phyloP scores from a whole-genome alignment of 2,888 invertebrate genomes.

The Andrena flavipes region DNA sequence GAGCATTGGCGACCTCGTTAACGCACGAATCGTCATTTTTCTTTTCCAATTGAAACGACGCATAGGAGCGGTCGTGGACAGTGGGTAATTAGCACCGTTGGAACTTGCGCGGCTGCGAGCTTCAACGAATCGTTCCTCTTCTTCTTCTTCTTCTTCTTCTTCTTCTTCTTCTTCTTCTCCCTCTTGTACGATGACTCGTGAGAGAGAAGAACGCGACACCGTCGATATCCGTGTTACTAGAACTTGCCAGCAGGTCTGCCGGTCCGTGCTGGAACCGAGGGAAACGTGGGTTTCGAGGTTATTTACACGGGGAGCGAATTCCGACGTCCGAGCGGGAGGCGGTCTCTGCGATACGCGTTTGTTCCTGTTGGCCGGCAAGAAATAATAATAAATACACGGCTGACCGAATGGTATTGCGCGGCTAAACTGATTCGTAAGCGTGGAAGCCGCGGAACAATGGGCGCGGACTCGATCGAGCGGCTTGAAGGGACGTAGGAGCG shows the following conservation, averaged over 20 bases:
- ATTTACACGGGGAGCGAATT: conserved; percentile 38
- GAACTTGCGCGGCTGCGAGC: neutral
- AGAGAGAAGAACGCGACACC: neutral
- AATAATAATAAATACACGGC: conserved; percentile 74
- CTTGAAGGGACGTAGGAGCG: neutral
- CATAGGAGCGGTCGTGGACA: neutral
- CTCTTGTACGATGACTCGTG: too few relatives aligned
- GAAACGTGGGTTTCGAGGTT: conserved; percentile 1
- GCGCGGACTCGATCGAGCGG: conserved; percentile 69
- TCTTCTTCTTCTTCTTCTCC: too few relatives aligned
- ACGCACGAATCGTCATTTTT: conserved; percentile 28
- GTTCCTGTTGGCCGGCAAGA: conserved; percentile 65
- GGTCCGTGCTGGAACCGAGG: neutral
- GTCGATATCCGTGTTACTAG: neutral
- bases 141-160: too few relatives aligned
- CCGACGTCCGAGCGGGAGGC: conserved; percentile 44
- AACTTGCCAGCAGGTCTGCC: neutral
- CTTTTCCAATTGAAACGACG: neutral
- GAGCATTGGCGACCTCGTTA: conserved; percentile 50
- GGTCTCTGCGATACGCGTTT: conserved; percentile 33
- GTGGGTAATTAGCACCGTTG: neutral
- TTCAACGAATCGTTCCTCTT: too few relatives aligned
- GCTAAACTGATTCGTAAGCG: conserved; percentile 82
- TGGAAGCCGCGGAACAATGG: conserved; percentile 83
- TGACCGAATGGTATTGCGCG: conserved; percentile 71